A percentile compares a stretch with the other conserved stretches of the same genome.
Conservation (phyloP, 2,797 vertebrate species). For the Urosaurus nigricauda region DNA sequence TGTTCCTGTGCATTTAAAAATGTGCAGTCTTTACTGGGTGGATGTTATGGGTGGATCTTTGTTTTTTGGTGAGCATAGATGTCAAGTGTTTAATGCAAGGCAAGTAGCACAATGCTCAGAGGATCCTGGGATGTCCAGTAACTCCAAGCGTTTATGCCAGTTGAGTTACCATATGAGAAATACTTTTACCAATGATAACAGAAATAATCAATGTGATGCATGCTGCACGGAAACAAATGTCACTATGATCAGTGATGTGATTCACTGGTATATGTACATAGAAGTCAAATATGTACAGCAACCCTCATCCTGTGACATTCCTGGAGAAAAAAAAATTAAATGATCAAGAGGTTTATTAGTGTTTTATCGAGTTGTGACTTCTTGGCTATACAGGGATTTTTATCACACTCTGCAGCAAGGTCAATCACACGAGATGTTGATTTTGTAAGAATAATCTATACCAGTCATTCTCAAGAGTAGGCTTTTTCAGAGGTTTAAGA, state of each 20-base stretch:
- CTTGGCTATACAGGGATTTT: background rate
- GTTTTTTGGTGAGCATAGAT: background rate
- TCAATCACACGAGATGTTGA: background rate
- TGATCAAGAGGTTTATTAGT: background rate
- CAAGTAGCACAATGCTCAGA: background rate
- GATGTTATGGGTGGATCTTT: background rate
- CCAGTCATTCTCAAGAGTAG: background rate
- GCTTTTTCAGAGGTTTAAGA: too few species aligned
- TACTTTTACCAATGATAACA: background rate
- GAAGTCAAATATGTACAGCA: background rate
- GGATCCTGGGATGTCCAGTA: background rate
- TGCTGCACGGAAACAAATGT: too few species aligned
- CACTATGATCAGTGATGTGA: background rate
- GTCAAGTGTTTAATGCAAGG: background rate
- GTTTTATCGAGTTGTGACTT: constrained; percentile 1
- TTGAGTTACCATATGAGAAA: background rate
- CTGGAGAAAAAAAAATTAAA: constrained; percentile 1
- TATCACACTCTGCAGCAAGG: constrained; percentile 33
- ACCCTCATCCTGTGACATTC: background rate
- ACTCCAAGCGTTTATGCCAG: background rate
- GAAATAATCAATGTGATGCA: background rate
- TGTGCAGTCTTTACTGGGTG: background rate
- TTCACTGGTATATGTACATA: background rate
- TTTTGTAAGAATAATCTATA: constrained; percentile 18
- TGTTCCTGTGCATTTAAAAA: background rate